A percentile compares a stretch with the other conserved stretches of the same genome.
phyloP scores from a whole-genome alignment of 2,797 vertebrate species.

The Hemibagrus guttatus region DNA sequence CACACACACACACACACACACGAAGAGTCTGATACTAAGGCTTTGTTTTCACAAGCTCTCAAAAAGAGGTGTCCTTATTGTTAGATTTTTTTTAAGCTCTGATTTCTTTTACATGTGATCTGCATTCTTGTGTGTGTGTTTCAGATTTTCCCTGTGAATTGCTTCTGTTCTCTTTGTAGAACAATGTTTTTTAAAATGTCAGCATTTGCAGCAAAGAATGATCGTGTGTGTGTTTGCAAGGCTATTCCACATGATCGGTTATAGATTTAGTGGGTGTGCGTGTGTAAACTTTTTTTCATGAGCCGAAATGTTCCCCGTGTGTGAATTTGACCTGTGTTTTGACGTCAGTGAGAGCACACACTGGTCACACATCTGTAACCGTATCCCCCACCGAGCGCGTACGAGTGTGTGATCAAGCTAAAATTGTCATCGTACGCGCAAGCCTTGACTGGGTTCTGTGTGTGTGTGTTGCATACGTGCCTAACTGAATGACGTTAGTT shows the following conservation, averaged over 20 bases:
- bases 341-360: constrained; percentile 56
- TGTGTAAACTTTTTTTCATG: constrained; percentile 22
- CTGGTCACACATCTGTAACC: constrained; percentile 58
- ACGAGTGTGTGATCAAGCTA: constrained; percentile 49
- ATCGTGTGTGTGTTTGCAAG: neutral
- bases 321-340: constrained; percentile 59
- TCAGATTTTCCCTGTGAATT: neutral
- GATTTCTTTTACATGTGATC: neutral
- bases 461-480: neutral
- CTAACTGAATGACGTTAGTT: constrained; percentile 51
- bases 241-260: neutral
- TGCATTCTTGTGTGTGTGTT: neutral
- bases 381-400: constrained; percentile 44
- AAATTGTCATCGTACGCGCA: constrained; percentile 50
- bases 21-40: constrained; percentile 34
- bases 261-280: neutral
- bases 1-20: constrained; percentile 24
- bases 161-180: neutral
- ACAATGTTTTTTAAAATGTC: neutral
- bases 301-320: constrained; percentile 43
- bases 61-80: constrained; percentile 17
- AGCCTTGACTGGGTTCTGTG: constrained; percentile 26
- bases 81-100: constrained; percentile 19
- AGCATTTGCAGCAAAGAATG: neutral
- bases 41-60: constrained; percentile 49